Conservation (phyloP, 2,888 invertebrate genomes). For the Seladonia tumulorum region DNA sequence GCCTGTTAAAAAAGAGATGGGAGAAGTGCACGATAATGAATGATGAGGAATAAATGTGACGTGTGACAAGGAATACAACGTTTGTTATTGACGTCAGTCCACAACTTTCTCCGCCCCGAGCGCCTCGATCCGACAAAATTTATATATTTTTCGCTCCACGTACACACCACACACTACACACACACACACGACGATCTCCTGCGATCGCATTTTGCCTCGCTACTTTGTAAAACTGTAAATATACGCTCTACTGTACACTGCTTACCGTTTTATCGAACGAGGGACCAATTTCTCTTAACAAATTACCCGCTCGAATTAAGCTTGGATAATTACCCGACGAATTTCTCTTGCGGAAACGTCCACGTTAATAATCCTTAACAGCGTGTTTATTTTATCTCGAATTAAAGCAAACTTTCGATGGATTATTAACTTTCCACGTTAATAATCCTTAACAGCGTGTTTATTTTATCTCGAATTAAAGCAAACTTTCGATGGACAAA, state of each 20-base stretch:
- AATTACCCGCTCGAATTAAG: background rate
- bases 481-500: no score
- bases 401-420: no score
- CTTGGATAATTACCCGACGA: background rate
- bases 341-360: no score
- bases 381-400: no score
- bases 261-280: background rate
- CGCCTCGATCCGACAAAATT: background rate
- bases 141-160: background rate
- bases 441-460: no score
- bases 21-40: background rate
- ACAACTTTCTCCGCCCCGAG: slow-evolving; percentile 9
- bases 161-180: background rate
- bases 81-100: slow-evolving; percentile 1
- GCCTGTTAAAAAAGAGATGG: background rate
- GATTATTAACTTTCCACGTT: no score
- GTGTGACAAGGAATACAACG: background rate
- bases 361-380: no score
- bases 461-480: no score
- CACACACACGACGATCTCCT: background rate
- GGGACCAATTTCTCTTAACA: background rate
- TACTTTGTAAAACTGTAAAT: background rate
- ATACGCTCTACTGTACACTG: background rate
- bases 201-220: background rate
- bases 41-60: background rate